A percentile compares a stretch with the other conserved stretches of the same genome.
Conservation (phyloP, 1,140 invertebrate species). For the Drosophila kurseongensis region DNA sequence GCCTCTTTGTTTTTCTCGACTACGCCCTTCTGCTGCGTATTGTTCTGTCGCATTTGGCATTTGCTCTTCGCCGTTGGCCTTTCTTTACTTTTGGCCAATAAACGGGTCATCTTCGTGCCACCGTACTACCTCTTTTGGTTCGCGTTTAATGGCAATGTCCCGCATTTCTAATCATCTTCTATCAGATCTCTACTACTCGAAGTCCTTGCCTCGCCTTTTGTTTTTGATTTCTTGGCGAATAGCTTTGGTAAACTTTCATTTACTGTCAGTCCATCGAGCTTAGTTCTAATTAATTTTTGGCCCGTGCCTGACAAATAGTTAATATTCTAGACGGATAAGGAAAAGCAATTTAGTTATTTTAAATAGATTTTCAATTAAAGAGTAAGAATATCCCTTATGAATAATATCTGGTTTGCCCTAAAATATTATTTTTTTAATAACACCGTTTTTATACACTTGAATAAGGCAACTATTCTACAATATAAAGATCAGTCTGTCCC, state of each 20-base stretch:
- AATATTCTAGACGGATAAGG: too few relatives aligned
- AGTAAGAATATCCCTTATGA: too few relatives aligned
- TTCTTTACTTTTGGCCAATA: slow-evolving; percentile 79
- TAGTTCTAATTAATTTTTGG: slow-evolving; percentile 79
- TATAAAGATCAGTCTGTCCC: too few relatives aligned
- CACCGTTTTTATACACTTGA: too few relatives aligned
- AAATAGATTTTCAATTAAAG: too few relatives aligned
- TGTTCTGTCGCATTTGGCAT: slow-evolving; percentile 66
- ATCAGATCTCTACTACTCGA: not conserved
- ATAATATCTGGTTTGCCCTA: too few relatives aligned
- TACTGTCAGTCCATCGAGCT: slow-evolving; percentile 76
- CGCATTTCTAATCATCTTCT: not conserved
- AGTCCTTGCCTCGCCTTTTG: slow-evolving; percentile 2
- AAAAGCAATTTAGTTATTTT: too few relatives aligned
- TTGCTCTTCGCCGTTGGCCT: slow-evolving; percentile 57
- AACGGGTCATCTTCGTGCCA: slow-evolving; percentile 33
- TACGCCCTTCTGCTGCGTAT: slow-evolving; percentile 27
- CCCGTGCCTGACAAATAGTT: slow-evolving; percentile 8
- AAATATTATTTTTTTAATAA: too few relatives aligned
- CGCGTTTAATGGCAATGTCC: slow-evolving; percentile 60
- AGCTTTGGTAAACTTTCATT: slow-evolving; percentile 76
- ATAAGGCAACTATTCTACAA: too few relatives aligned
- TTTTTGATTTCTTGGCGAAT: slow-evolving; percentile 44
- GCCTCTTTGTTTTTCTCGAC: slow-evolving; percentile 46
- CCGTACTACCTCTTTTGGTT: slow-evolving; percentile 10